Conservation (phyloP, 2,113 vertebrate genomes). For the Etia nguti region DNA sequence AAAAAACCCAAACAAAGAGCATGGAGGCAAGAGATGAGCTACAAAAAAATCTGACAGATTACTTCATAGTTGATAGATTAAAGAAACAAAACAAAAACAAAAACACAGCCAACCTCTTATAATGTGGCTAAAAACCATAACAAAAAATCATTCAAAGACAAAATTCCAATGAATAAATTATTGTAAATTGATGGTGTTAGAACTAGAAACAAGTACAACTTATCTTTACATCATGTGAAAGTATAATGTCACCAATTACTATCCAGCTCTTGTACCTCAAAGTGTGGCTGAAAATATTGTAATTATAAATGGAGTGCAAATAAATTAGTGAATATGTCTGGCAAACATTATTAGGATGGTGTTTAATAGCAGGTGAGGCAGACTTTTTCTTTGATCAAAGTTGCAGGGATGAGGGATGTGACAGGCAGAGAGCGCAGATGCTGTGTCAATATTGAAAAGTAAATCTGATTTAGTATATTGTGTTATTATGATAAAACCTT, state of each 20-base stretch:
- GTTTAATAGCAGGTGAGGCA: background rate
- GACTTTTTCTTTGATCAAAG: background rate
- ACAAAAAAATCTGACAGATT: background rate
- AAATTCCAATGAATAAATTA: background rate
- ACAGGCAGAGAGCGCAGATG: background rate
- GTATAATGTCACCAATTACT: background rate
- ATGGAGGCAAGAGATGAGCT: background rate
- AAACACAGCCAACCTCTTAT: background rate
- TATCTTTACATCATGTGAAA: background rate
- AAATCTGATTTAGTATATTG: background rate
- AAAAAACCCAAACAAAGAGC: background rate
- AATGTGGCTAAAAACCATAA: background rate
- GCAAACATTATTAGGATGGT: background rate
- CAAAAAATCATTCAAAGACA: background rate
- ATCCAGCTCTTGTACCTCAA: background rate
- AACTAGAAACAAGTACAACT: background rate
- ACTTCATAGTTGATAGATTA: background rate
- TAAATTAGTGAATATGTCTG: constrained; percentile 1
- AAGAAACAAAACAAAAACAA: background rate
- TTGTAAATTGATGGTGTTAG: background rate
- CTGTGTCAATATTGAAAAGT: background rate
- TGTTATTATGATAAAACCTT: background rate
- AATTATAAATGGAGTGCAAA: constrained; percentile 18
- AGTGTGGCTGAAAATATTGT: background rate
- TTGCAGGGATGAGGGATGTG: background rate